phyloP scores from a whole-genome alignment of 1,140 invertebrate species.

The Eulimnadia texana region DNA sequence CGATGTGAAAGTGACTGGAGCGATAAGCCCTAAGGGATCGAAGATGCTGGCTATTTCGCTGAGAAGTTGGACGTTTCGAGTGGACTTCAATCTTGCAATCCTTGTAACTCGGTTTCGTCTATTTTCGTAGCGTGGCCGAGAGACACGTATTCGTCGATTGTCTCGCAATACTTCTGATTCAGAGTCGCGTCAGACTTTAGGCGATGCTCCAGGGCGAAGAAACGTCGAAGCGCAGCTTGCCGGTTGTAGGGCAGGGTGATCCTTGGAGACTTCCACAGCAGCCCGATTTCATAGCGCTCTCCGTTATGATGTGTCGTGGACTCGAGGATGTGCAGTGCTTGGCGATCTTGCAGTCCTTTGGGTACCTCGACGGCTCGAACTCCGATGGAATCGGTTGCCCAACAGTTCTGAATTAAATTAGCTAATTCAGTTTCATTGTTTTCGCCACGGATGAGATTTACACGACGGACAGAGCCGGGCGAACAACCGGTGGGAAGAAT shows the following conservation, averaged over 20 bases:
- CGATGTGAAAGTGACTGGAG: constrained; percentile 11
- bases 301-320: neutral
- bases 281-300: neutral
- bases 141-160: constrained; percentile 10
- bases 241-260: neutral
- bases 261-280: neutral
- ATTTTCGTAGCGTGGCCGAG: constrained; percentile 12
- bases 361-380: neutral
- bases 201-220: neutral
- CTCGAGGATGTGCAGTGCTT: neutral
- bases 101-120: neutral
- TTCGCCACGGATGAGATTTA: neutral
- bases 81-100: neutral
- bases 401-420: no score
- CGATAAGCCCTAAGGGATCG: constrained; percentile 18
- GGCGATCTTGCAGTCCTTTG: neutral
- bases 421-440: no score
- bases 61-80: neutral
- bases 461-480: neutral
- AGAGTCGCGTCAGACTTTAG: neutral
- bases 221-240: neutral
- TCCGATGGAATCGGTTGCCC: no score
- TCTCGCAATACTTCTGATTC: neutral
- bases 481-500: neutral
- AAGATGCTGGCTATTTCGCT: neutral